These are phyloP conservation scores for Rhabdornis inornatus DNA, from an alignment of 2,113 vertebrate genomes.

Conservation along the genomic window DNA sequence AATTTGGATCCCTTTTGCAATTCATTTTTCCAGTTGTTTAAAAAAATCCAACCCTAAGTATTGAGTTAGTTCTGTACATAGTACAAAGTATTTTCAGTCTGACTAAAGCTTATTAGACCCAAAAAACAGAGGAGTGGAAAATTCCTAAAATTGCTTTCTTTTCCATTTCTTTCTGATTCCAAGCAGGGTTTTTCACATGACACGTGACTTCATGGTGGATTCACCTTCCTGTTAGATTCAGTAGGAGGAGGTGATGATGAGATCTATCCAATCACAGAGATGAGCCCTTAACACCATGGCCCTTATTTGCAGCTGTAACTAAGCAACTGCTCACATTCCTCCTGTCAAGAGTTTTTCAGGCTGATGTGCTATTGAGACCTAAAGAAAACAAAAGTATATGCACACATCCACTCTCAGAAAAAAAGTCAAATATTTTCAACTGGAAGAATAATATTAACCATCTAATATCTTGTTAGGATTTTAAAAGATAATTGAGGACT, in stretches of 20 bases:
- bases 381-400: neutral
- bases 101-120: neutral
- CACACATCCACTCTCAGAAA: neutral
- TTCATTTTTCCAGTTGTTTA: neutral
- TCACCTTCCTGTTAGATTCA: neutral
- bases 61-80: neutral
- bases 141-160: neutral
- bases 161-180: neutral
- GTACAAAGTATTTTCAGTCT: neutral
- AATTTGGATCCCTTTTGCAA: neutral
- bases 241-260: neutral
- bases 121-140: neutral
- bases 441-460: neutral
- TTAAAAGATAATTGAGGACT: neutral
- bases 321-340: conserved; percentile 3
- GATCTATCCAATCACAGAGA: neutral
- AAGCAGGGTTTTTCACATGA: neutral
- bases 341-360: neutral
- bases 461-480: neutral
- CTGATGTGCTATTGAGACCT: neutral
- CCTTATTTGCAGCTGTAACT: neutral
- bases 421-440: neutral
- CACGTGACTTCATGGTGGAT: neutral
- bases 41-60: neutral
- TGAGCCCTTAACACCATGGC: neutral